Conservation (phyloP, 2,797 vertebrate genomes). For the Leptodactylus fallax region DNA sequence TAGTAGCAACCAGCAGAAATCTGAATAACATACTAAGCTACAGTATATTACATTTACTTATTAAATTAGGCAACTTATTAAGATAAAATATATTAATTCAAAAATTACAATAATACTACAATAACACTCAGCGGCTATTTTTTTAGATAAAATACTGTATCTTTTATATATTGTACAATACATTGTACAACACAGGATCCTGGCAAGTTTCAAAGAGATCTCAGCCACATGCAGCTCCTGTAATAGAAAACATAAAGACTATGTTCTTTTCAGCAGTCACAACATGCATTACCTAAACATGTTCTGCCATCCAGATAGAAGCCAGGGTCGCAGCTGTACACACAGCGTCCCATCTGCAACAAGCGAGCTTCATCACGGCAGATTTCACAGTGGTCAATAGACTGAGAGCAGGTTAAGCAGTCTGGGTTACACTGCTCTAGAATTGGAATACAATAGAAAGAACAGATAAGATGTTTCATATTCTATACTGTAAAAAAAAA, state of each 20-base stretch:
- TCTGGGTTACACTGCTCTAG: slow-evolving; percentile 84
- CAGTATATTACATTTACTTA: no score
- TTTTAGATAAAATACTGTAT: no score
- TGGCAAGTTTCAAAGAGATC: neutral
- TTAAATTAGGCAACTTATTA: no score
- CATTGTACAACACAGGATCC: neutral
- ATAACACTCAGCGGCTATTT: no score
- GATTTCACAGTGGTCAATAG: slow-evolving; percentile 81
- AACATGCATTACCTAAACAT: slow-evolving; percentile 82
- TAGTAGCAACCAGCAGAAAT: no score
- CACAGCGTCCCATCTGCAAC: slow-evolving; percentile 83
- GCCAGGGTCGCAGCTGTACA: slow-evolving; percentile 80
- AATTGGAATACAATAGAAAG: slow-evolving; percentile 58
- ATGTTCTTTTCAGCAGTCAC: neutral
- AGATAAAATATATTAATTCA: no score
- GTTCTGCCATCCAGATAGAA: slow-evolving; percentile 77
- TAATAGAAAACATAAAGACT: neutral
- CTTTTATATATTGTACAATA: neutral
- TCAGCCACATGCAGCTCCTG: neutral
- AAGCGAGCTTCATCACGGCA: slow-evolving; percentile 80
- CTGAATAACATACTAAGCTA: no score
- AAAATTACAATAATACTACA: no score
- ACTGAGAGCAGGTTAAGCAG: slow-evolving; percentile 85
- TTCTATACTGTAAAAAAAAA: neutral
- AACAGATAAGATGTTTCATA: neutral